Conservation (phyloP, 2,888 invertebrate species). For the Omphaloscelis lunosa region DNA sequence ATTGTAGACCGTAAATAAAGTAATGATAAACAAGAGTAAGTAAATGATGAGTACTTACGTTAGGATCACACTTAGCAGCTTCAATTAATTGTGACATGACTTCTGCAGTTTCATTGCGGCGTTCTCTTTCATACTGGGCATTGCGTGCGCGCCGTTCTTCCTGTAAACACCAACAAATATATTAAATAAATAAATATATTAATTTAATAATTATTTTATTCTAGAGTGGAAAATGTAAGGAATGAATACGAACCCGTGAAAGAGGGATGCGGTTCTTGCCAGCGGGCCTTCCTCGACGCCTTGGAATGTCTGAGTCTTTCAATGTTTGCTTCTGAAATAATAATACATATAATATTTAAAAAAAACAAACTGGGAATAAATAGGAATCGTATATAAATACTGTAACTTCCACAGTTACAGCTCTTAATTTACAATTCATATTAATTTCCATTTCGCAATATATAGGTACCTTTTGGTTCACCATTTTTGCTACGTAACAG, state of each 20-base stretch:
- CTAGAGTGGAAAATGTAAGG: not conserved
- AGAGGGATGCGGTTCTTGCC: slow-evolving; percentile 75
- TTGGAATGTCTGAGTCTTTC: slow-evolving; percentile 15
- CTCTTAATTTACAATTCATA: not conserved
- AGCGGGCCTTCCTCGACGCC: slow-evolving; percentile 74
- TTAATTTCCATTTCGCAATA: not conserved
- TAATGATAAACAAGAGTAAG: not conserved
- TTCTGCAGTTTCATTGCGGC: slow-evolving; percentile 73
- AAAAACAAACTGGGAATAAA: too few relatives aligned
- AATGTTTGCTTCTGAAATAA: slow-evolving; percentile 21
- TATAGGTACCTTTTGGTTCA: slow-evolving; percentile 30
- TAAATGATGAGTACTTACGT: slow-evolving; percentile 61
- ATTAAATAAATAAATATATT: not conserved
- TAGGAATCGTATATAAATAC: too few relatives aligned
- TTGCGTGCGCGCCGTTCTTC: slow-evolving; percentile 77
- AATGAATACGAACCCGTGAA: slow-evolving; percentile 68
- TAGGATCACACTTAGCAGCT: slow-evolving; percentile 68
- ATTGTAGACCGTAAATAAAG: not conserved
- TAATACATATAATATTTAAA: not conserved
- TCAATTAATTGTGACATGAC: slow-evolving; percentile 71
- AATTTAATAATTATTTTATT: not conserved
- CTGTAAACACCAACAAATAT: slow-evolving; percentile 57
- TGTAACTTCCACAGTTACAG: too few relatives aligned
- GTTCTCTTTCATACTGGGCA: slow-evolving; percentile 76
- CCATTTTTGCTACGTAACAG: slow-evolving; percentile 21